phyloP scores from a whole-genome alignment of 37 sponge, comb jelly and placozoan genomes.

The Dysidea cf. avara region DNA sequence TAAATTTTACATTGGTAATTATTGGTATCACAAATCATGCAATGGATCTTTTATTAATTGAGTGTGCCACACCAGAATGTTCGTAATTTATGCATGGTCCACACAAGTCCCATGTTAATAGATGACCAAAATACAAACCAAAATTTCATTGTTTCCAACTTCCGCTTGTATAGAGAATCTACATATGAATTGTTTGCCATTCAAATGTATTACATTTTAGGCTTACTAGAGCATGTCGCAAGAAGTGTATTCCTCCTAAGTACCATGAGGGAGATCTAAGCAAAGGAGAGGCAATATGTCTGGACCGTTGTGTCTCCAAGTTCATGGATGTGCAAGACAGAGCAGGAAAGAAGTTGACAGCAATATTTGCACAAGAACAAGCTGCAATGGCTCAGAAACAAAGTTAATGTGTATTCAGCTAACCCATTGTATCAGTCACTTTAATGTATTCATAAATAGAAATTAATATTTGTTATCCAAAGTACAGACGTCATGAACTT shows the following conservation, averaged over 20 bases:
- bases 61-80: too few relatives aligned
- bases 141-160: too few relatives aligned
- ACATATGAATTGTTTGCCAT: too few relatives aligned
- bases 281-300: constrained; percentile 96
- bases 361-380: constrained; percentile 89
- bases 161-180: too few relatives aligned
- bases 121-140: too few relatives aligned
- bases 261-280: constrained; percentile 96
- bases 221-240: constrained; percentile 88
- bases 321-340: constrained; percentile 96
- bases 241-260: constrained; percentile 94
- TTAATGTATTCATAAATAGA: neutral
- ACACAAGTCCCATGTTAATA: too few relatives aligned
- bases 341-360: constrained; percentile 93
- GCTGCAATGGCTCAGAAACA: constrained; percentile 59
- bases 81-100: too few relatives aligned
- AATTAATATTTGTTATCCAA: neutral
- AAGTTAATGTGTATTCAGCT: neutral
- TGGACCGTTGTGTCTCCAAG: constrained; percentile 98
- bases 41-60: too few relatives aligned
- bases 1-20: too few relatives aligned
- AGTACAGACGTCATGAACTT: neutral
- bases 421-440: neutral
- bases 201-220: too few relatives aligned
- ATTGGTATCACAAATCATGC: too few relatives aligned